Evolutionary conservation across 2,113 vertebrate species (phyloP).

Genomic region (Chlamydotis undulata): DNA sequence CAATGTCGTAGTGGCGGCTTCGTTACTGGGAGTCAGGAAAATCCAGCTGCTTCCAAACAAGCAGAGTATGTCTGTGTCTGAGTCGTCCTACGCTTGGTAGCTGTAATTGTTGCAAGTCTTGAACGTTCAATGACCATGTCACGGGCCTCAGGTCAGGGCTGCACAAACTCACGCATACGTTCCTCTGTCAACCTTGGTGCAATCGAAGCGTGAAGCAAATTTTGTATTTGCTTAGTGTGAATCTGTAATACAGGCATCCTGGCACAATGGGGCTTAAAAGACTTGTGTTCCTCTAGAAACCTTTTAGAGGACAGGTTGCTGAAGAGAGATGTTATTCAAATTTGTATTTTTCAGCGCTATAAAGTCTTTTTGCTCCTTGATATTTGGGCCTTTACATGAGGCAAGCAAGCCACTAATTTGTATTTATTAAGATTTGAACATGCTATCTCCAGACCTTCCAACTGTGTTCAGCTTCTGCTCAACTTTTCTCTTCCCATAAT

Average conservation of each 20-base stretch:
- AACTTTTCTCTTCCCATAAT: neutral
- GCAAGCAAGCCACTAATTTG: rapidly evolving
- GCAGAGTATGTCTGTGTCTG: neutral
- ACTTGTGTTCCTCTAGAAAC: neutral
- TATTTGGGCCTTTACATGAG: neutral
- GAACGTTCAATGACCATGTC: rapidly evolving
- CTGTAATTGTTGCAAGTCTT: neutral
- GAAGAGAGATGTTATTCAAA: too few relatives aligned
- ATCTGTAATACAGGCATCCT: rapidly evolving
- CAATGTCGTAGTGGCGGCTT: neutral
- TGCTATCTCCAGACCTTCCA: neutral
- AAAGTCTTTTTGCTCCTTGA: neutral
- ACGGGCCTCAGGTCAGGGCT: neutral
- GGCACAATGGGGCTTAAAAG: neutral
- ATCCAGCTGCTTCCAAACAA: neutral
- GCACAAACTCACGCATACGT: rapidly evolving
- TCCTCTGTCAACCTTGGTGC: rapidly evolving
- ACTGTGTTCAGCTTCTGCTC: neutral
- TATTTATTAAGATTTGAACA: neutral
- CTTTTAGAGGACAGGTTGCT: neutral
- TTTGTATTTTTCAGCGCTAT: neutral
- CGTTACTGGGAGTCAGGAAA: neutral
- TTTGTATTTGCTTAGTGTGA: rapidly evolving
- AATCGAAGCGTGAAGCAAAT: rapidly evolving
- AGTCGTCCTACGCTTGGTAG: rapidly evolving